These are phyloP conservation scores for Percopsis transmontana DNA, from an alignment of 2,113 vertebrate genomes.

Conservation along the genomic window DNA sequence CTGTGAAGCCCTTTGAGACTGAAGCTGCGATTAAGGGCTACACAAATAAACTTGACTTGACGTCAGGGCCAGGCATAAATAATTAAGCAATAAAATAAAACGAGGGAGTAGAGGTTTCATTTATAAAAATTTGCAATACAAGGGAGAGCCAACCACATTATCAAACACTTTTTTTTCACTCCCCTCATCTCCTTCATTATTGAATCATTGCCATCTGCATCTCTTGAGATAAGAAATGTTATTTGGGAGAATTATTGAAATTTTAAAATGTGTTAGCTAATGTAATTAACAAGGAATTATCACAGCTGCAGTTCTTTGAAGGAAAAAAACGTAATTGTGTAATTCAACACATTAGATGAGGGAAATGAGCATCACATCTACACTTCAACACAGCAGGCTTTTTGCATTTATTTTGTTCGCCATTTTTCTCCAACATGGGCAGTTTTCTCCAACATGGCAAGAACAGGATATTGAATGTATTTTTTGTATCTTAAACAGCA, in stretches of 20 bases:
- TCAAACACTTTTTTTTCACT: conserved; percentile 18
- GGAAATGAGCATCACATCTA: conserved; percentile 72
- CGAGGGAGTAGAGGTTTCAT: conserved; percentile 34
- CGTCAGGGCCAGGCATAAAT: background rate
- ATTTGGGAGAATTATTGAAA: conserved; percentile 79
- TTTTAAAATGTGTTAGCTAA: conserved; percentile 74
- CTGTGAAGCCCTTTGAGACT: too few relatives aligned
- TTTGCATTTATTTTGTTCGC: conserved; percentile 44
- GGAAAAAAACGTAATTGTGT: conserved; percentile 73
- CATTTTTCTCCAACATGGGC: conserved; percentile 15
- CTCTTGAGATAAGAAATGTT: conserved; percentile 75
- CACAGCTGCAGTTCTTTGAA: conserved; percentile 78
- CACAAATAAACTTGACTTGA: too few relatives aligned
- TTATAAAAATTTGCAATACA: conserved; percentile 29
- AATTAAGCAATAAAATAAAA: conserved; percentile 25
- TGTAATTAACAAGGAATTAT: conserved; percentile 80
- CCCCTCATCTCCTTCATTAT: conserved; percentile 53
- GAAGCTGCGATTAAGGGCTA: too few relatives aligned
- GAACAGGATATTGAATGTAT: conserved; percentile 21
- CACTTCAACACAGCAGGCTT: conserved; percentile 60
- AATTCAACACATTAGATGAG: conserved; percentile 78
- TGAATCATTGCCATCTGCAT: conserved; percentile 74
- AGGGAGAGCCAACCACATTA: conserved; percentile 40
- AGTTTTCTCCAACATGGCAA: conserved; percentile 15
- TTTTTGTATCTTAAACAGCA: conserved; percentile 2